A percentile compares a stretch with the other conserved stretches of the same genome.
Conservation (phyloP, 2,113 vertebrate species). For the Mola mola region DNA sequence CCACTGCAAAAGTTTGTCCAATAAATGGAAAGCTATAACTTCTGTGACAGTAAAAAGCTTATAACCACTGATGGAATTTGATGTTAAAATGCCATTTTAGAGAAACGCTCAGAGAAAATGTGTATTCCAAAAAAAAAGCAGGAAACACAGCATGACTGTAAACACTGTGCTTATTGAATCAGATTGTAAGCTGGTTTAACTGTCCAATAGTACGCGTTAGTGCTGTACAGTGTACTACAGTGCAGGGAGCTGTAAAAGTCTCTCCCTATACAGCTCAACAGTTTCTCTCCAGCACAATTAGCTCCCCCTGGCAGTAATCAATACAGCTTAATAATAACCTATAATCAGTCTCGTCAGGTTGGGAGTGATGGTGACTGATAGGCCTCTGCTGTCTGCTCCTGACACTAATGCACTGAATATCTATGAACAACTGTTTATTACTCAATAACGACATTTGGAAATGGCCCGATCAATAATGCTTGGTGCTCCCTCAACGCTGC, state of each 20-base stretch:
- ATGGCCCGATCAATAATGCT: slow-evolving; percentile 78
- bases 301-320: slow-evolving; percentile 68
- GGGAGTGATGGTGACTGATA: slow-evolving; percentile 77
- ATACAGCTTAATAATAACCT: slow-evolving; percentile 78
- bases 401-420: slow-evolving; percentile 73
- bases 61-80: slow-evolving; percentile 66
- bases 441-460: slow-evolving; percentile 74
- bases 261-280: slow-evolving; percentile 41
- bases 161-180: slow-evolving; percentile 22
- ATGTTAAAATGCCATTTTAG: slow-evolving; percentile 23
- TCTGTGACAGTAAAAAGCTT: slow-evolving; percentile 66
- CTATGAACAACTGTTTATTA: slow-evolving; percentile 78
- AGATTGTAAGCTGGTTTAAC: slow-evolving; percentile 34
- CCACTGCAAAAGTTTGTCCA: slow-evolving; percentile 71
- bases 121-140: neutral
- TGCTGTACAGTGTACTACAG: slow-evolving; percentile 26
- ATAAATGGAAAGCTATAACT: slow-evolving; percentile 66
- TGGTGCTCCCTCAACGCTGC: slow-evolving; percentile 68
- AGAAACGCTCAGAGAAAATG: neutral
- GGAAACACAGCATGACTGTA: slow-evolving; percentile 16
- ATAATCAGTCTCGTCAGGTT: slow-evolving; percentile 75
- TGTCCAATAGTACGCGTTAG: slow-evolving; percentile 27
- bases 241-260: slow-evolving; percentile 65
- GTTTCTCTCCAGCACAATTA: slow-evolving; percentile 46
- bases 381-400: slow-evolving; percentile 59